phyloP scores from a whole-genome alignment of 2,888 invertebrate species.

The Nephrotoma flavescens region DNA sequence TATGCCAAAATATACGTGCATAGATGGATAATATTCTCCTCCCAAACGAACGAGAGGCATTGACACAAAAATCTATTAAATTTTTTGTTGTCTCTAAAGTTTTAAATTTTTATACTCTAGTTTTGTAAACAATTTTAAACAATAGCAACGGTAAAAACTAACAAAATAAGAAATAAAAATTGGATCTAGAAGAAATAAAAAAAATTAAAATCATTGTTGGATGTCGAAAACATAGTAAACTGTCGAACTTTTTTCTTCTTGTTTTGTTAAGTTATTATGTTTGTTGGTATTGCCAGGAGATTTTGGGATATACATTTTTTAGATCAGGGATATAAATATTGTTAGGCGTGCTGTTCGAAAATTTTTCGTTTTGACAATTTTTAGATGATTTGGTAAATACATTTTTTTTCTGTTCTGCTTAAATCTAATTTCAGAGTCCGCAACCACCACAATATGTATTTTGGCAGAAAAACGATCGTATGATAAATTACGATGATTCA shows the following conservation, averaged over 20 bases:
- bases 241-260: neutral
- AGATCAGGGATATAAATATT: neutral
- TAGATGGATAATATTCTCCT: neutral
- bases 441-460: slow-evolving; percentile 88
- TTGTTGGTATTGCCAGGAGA: neutral
- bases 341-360: neutral
- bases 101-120: neutral
- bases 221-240: neutral
- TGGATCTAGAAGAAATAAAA: neutral
- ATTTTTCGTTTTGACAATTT: neutral
- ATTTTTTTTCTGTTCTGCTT: neutral
- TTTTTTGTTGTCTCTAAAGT: neutral
- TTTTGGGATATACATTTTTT: neutral
- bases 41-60: neutral
- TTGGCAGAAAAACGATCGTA: slow-evolving; percentile 89
- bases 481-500: slow-evolving; percentile 84
- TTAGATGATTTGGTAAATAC: neutral
- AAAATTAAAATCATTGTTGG: neutral
- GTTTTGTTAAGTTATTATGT: neutral
- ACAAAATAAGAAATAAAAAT: neutral
- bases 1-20: neutral
- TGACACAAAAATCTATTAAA: neutral
- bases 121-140: neutral
- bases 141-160: neutral
- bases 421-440: slow-evolving; percentile 49